These are phyloP conservation scores for Pangasius krempfi DNA, from an alignment of 2,797 vertebrate species.

Conservation along the genomic window DNA sequence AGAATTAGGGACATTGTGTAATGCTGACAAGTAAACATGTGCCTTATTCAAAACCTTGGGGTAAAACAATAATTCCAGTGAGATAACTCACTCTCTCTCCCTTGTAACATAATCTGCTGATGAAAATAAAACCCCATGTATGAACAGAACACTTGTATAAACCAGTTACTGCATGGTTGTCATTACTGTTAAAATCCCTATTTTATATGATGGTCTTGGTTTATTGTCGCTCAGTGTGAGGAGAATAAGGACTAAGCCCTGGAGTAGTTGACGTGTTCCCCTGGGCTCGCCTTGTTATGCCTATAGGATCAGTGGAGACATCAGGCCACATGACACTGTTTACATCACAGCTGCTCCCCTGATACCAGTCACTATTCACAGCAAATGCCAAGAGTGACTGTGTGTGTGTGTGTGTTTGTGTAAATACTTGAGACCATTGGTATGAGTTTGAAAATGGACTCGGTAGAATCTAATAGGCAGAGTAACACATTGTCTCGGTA, in stretches of 20 bases:
- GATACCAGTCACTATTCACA: slow-evolving; percentile 45
- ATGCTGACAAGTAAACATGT: background rate
- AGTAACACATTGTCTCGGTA: background rate
- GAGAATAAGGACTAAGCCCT: slow-evolving; percentile 21
- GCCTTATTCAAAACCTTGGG: background rate
- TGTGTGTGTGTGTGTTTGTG: slow-evolving; percentile 10
- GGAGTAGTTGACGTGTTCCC: slow-evolving; percentile 21
- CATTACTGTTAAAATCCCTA: background rate
- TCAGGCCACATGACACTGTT: slow-evolving; percentile 50
- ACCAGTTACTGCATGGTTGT: background rate
- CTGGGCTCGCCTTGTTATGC: slow-evolving; percentile 33
- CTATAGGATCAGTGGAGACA: slow-evolving; percentile 45
- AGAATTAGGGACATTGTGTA: background rate
- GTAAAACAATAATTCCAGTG: background rate
- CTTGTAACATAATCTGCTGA: background rate
- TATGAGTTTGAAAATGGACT: slow-evolving; percentile 33
- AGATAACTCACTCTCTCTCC: background rate
- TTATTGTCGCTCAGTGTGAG: slow-evolving; percentile 7
- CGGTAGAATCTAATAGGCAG: background rate
- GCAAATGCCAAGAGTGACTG: slow-evolving; percentile 45
- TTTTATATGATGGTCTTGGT: slow-evolving; percentile 14
- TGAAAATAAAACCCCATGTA: background rate
- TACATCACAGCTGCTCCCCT: slow-evolving; percentile 51
- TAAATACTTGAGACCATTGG: background rate
- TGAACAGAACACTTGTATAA: background rate